Percentiles rank a stretch among this genome's conserved stretches.
Conservation (phyloP, 2,797 vertebrate genomes). For the Graptemys geographica region DNA sequence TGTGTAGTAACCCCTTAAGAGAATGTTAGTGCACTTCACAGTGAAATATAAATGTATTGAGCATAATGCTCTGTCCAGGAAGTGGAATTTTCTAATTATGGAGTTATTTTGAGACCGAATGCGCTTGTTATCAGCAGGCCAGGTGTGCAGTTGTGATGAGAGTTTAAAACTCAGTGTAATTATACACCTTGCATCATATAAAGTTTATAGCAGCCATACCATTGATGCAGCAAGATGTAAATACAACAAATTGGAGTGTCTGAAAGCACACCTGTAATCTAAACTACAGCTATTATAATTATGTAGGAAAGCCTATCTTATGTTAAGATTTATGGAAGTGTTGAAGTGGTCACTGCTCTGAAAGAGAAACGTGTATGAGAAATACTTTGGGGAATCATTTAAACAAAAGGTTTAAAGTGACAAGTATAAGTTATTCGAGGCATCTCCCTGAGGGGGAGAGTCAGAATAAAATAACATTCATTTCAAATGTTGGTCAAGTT, state of each 20-base stretch:
- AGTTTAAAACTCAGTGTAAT: slow-evolving; percentile 66
- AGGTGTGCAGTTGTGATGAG: slow-evolving; percentile 72
- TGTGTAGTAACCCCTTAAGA: slow-evolving; percentile 64
- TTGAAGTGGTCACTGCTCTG: neutral
- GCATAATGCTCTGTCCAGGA: neutral
- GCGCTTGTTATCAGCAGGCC: slow-evolving; percentile 62
- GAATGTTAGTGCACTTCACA: slow-evolving; percentile 32
- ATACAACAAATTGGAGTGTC: slow-evolving; percentile 60
- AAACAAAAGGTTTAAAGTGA: neutral
- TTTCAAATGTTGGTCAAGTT: neutral
- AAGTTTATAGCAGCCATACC: slow-evolving; percentile 72
- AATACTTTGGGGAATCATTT: slow-evolving; percentile 15
- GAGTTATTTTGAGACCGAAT: slow-evolving; percentile 70
- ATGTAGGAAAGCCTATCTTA: slow-evolving; percentile 45
- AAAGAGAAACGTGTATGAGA: neutral
- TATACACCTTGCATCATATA: slow-evolving; percentile 75
- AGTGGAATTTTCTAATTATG: slow-evolving; percentile 66
- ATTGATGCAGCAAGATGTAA: slow-evolving; percentile 70
- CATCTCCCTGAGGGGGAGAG: slow-evolving; percentile 6
- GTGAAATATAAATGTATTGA: slow-evolving; percentile 10
- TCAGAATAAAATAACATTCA: neutral
- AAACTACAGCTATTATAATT: slow-evolving; percentile 59
- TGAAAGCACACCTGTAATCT: slow-evolving; percentile 75
- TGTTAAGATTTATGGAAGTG: slow-evolving; percentile 48
- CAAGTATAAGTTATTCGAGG: slow-evolving; percentile 25